A percentile compares a stretch with the other conserved stretches of the same genome.
Conservation (phyloP, 2,888 invertebrate species). For the Pterostichus niger region DNA sequence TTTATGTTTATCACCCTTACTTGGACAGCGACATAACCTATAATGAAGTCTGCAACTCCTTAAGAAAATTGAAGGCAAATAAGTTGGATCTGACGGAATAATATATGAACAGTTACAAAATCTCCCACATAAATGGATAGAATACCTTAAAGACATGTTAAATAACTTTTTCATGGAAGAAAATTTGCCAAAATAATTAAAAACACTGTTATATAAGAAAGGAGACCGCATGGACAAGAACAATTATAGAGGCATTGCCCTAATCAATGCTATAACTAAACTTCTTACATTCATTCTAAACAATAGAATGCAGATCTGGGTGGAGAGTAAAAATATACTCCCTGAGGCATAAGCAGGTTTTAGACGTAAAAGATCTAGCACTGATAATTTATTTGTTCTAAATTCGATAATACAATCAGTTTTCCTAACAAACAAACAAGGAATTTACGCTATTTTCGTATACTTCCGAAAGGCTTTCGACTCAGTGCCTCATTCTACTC, state of each 20-base stretch:
- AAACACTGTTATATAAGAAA: conserved; percentile 41
- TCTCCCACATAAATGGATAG: no score
- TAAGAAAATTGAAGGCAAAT: conserved; percentile 7
- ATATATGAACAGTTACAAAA: conserved; percentile 21
- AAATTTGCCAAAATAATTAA: conserved; percentile 9
- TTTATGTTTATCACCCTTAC: not conserved
- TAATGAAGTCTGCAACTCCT: no score
- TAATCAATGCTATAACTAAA: conserved; percentile 31
- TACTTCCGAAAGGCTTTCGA: conserved; percentile 54
- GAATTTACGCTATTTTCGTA: conserved; percentile 30
- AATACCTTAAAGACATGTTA: conserved; percentile 16
- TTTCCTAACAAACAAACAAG: conserved; percentile 10
- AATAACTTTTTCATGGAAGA: conserved; percentile 15
- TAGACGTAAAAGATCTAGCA: conserved; percentile 9
- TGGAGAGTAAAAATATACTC: conserved; percentile 19
- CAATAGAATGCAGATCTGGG: conserved; percentile 32
- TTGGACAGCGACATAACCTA: no score
- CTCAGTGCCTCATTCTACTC: no score
- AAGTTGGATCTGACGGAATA: not conserved
- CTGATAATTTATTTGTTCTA: conserved; percentile 8
- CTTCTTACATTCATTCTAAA: conserved; percentile 29
- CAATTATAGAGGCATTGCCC: conserved; percentile 54
- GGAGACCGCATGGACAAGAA: conserved; percentile 21
- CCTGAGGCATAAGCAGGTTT: conserved; percentile 45
- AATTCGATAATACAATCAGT: no score